phyloP scores from a whole-genome alignment of 1,140 invertebrate genomes.

The Triops longicaudatus region DNA sequence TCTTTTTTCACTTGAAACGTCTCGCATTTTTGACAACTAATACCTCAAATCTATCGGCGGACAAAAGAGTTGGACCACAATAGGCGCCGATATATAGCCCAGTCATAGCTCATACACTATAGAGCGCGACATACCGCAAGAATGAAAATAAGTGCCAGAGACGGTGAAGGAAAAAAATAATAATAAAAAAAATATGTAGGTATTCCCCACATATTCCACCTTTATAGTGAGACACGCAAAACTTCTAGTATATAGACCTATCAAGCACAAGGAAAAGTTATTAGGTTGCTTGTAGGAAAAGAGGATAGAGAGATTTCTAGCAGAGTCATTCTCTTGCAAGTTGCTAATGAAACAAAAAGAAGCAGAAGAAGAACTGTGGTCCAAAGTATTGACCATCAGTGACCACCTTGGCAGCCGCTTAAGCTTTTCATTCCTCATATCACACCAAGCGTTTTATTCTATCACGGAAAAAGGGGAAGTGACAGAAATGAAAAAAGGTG shows the following conservation, averaged over 20 bases:
- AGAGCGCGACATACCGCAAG: not conserved
- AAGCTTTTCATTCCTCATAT: slow-evolving; percentile 5
- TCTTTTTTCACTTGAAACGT: not conserved
- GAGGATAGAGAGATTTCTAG: not conserved
- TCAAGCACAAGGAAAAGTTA: not conserved
- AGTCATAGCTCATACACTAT: slow-evolving; percentile 8
- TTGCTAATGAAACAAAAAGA: slow-evolving; percentile 15
- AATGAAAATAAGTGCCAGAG: too few species aligned
- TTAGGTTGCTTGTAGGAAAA: not conserved
- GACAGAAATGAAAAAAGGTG: not conserved
- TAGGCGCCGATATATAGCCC: slow-evolving; percentile 10
- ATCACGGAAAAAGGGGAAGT: not conserved
- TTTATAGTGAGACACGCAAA: not conserved
- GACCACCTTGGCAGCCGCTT: slow-evolving; percentile 13
- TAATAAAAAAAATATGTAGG: not conserved
- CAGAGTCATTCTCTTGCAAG: not conserved
- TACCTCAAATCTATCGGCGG: slow-evolving; percentile 1
- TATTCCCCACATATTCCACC: not conserved
- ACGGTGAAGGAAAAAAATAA: too few species aligned
- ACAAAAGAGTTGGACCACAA: slow-evolving; percentile 7
- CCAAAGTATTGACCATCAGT: not conserved
- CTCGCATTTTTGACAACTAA: slow-evolving; percentile 7
- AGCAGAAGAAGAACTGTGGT: not conserved
- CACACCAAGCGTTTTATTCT: slow-evolving; percentile 3
- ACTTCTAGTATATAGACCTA: not conserved